phyloP scores from a whole-genome alignment of 2,888 invertebrate genomes.

The Griposia aprilina region DNA sequence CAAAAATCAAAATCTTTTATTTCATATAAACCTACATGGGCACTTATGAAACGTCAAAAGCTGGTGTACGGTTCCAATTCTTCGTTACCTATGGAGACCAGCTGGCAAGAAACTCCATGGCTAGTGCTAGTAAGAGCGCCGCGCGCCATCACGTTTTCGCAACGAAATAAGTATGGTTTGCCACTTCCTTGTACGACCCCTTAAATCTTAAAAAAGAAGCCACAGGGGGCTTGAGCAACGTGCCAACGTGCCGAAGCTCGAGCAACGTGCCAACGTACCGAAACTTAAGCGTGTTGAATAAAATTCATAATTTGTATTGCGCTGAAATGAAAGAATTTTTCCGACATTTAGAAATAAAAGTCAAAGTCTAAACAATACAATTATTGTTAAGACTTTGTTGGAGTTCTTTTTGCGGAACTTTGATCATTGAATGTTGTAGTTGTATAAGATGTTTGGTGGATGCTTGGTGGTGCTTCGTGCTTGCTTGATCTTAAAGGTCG shows the following conservation, averaged over 20 bases:
- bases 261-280: neutral
- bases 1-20: no score
- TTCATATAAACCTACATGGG: no score
- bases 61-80: no score
- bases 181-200: no score
- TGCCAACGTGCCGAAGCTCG: neutral
- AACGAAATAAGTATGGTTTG: no score
- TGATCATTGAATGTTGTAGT: neutral
- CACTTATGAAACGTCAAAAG: no score
- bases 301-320: neutral
- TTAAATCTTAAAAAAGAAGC: neutral
- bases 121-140: neutral
- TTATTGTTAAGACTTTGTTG: neutral
- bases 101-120: no score
- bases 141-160: neutral
- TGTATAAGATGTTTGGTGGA: neutral
- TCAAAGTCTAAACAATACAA: no score
- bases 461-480: no score
- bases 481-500: no score
- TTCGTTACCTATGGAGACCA: no score
- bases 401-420: neutral
- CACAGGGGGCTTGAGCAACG: neutral
- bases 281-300: neutral
- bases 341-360: neutral
- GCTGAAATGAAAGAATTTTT: neutral